phyloP scores from a whole-genome alignment of 2,113 vertebrate species.

The Chrysemys picta region DNA sequence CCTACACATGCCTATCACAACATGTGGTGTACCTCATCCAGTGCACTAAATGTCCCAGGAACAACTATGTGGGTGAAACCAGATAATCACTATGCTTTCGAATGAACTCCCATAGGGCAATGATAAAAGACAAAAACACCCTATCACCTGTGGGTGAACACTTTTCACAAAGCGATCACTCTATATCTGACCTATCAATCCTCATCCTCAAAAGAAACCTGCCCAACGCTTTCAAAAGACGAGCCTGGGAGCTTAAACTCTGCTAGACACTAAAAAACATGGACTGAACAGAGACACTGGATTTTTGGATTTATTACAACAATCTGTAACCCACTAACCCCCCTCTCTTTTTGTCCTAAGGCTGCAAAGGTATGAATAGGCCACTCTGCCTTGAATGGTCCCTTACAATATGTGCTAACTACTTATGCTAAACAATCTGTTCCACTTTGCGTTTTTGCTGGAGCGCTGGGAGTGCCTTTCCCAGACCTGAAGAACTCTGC shows the following conservation, averaged over 20 bases:
- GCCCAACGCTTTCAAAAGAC: background rate
- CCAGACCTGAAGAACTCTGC: background rate
- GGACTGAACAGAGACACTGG: background rate
- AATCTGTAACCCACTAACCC: background rate
- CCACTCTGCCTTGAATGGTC: background rate
- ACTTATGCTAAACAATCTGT: background rate
- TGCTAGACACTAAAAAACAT: background rate
- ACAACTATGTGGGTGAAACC: background rate
- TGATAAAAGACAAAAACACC: background rate
- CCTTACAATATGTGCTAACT: background rate
- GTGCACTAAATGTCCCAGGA: background rate
- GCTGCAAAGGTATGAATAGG: background rate
- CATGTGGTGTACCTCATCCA: background rate
- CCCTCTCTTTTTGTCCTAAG: background rate
- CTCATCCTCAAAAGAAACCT: background rate
- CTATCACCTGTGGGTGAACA: background rate
- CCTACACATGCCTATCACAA: background rate
- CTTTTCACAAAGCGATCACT: background rate
- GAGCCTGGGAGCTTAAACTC: background rate
- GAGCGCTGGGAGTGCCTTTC: background rate
- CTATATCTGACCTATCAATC: background rate
- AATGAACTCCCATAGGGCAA: background rate
- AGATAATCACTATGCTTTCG: background rate
- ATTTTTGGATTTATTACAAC: background rate
- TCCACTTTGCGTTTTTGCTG: background rate